Base-by-base conservation (phyloP, 2,888 invertebrate genomes). In the Pyrrhia umbra region DNA sequence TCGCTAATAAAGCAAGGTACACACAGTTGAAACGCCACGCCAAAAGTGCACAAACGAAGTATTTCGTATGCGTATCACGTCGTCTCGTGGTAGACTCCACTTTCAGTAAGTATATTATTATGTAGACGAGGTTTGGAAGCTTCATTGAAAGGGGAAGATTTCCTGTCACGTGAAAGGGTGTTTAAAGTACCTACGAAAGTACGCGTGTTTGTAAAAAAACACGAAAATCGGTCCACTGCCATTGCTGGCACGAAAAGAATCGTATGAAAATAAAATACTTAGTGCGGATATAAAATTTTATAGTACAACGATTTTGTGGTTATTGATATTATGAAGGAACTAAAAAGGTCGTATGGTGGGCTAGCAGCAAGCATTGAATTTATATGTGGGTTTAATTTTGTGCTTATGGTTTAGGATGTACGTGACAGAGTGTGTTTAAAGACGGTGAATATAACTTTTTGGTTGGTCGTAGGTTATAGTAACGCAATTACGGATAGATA, bases 101-200 rank as follows among this genome's bases (percentile, higher is more conserved):
- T 80, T 75, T 40, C 56, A 68, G 68, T 80, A 76, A 81, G 81
- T 81, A 79, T 74, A 78, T 80, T 80, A 81, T 79, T 78, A 80
- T 81, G 81, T 76, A 78, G 79, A 76, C 66, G 78, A 80, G 75
- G 54, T 75, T 73, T 72, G 50, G 66, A 70, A 70, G 56, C 76
- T 67, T 76, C 76, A 79, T 81, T 81, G 79, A 78, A 75, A 78
- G 63, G 63, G 63, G 68, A 70, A 76, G 70, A 80, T 80, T 81
- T 73, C 68, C 64, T 71, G 72, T 71, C 76, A 62, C 63, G 66
- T 58, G 76, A 78, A 68, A 63, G 68, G 64, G 57, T 80, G 57
- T 75, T 75, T 68, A 67, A 80, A 75, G 68, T 63, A 69, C 67
- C 62, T 62, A 42, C 23, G 15, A 51, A 64, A 69, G 69, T 75